phyloP scores from a whole-genome alignment of 92 coral and sea anemone genomes.

The Actinernus sp. region DNA sequence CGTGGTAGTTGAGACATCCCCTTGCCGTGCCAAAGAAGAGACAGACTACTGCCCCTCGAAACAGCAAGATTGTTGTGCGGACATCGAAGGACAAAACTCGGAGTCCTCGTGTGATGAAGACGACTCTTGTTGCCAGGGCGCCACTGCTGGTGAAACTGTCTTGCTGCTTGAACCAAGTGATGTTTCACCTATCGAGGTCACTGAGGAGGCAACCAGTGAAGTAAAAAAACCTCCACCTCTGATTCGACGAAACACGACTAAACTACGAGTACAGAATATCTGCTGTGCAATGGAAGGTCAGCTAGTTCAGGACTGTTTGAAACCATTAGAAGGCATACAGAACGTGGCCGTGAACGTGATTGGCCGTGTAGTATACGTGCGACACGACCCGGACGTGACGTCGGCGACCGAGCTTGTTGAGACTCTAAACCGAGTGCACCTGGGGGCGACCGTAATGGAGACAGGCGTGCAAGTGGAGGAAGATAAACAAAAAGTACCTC shows the following conservation, averaged over 20 bases:
- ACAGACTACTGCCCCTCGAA: no score
- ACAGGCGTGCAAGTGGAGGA: constrained; percentile 74
- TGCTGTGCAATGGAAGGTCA: constrained; percentile 94
- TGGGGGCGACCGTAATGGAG: constrained; percentile 97
- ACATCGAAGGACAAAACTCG: background rate
- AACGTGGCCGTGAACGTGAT: constrained; percentile 93
- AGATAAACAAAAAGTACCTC: constrained; percentile 51
- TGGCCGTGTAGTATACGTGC: constrained; percentile 94
- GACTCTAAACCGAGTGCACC: constrained; percentile 84
- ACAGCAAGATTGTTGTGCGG: background rate
- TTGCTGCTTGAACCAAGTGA: background rate
- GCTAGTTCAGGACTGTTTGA: constrained; percentile 80
- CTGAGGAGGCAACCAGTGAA: background rate
- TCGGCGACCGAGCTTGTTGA: constrained; percentile 79
- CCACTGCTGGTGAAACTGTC: background rate
- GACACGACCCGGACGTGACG: constrained; percentile 88
- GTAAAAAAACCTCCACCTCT: background rate
- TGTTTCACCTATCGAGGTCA: background rate
- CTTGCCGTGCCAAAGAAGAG: no score
- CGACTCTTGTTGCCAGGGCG: background rate
- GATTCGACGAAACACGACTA: constrained; percentile 68
- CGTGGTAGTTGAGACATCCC: no score
- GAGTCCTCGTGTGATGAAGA: background rate
- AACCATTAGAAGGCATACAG: constrained; percentile 75
- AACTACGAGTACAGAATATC: constrained; percentile 95